Evolutionary conservation across 1,140 invertebrate species (phyloP).

Genomic region (Drosophila athabasca): DNA sequence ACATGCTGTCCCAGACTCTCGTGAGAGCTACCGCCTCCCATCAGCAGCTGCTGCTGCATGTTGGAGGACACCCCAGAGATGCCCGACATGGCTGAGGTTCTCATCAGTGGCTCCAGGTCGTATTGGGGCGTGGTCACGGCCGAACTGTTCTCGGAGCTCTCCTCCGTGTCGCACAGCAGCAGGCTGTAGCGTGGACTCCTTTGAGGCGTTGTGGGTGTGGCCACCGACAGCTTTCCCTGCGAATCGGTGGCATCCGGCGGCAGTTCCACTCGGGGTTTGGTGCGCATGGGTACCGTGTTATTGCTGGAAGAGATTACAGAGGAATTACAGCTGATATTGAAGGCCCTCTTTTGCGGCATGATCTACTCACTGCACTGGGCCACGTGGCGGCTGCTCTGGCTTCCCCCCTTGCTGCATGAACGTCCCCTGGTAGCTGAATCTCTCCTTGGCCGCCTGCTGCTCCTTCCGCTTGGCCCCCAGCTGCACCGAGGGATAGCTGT

Average conservation of each 20-base stretch:
- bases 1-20: slow-evolving; percentile 77
- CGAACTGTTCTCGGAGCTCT: slow-evolving; percentile 81
- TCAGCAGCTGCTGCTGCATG: slow-evolving; percentile 68
- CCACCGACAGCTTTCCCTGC: slow-evolving; percentile 58
- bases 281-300: slow-evolving; percentile 19
- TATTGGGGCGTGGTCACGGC: slow-evolving; percentile 80
- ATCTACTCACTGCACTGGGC: slow-evolving; percentile 45
- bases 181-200: slow-evolving; percentile 81
- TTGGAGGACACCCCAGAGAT: slow-evolving; percentile 73
- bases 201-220: slow-evolving; percentile 76
- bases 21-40: slow-evolving; percentile 73
- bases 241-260: slow-evolving; percentile 18
- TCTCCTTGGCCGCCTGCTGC: slow-evolving; percentile 70
- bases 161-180: slow-evolving; percentile 66
- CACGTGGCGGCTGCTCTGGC: slow-evolving; percentile 22
- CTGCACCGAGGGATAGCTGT: slow-evolving; percentile 82
- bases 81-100: slow-evolving; percentile 72
- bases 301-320: slow-evolving; percentile 26
- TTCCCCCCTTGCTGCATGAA: slow-evolving; percentile 49
- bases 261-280: slow-evolving; percentile 41
- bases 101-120: slow-evolving; percentile 80
- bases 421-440: slow-evolving; percentile 82
- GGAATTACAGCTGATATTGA: neutral
- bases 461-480: slow-evolving; percentile 79
- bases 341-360: too few species aligned